These are phyloP conservation scores for Oryzias javanicus DNA, from an alignment of 2,113 vertebrate genomes.

Conservation along the genomic window DNA sequence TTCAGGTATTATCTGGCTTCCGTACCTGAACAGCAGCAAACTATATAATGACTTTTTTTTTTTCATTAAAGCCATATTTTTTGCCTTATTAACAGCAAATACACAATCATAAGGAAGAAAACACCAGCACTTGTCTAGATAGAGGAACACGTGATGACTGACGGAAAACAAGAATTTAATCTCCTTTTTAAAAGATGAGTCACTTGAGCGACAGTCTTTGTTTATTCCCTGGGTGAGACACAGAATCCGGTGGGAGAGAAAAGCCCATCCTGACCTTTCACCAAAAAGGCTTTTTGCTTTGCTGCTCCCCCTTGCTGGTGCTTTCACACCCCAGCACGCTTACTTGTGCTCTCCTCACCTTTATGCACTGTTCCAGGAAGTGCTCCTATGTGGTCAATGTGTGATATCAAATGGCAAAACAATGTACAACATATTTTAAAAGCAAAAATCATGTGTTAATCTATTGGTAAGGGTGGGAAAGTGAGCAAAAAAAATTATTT, in stretches of 20 bases:
- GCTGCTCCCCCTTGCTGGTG: conserved; percentile 10
- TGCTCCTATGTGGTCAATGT: too few relatives aligned
- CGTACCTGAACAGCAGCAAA: too few relatives aligned
- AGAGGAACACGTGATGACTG: not conserved
- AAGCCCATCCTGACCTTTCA: conserved; percentile 59
- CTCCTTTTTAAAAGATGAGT: conserved; percentile 58
- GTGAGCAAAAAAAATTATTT: too few relatives aligned
- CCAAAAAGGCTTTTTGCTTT: conserved; percentile 46
- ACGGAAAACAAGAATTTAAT: conserved; percentile 46
- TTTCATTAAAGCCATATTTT: too few relatives aligned
- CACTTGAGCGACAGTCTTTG: conserved; percentile 36
- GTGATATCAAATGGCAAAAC: too few relatives aligned
- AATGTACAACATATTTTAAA: too few relatives aligned
- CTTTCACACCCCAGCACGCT: conserved; percentile 2
- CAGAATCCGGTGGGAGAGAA: conserved; percentile 48
- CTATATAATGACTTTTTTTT: too few relatives aligned
- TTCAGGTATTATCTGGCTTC: too few relatives aligned
- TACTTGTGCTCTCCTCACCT: not conserved
- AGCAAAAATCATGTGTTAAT: too few relatives aligned
- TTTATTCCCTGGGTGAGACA: conserved; percentile 46
- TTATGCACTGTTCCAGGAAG: not conserved
- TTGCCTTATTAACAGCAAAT: not conserved
- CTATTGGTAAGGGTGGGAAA: too few relatives aligned
- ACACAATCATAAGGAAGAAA: not conserved
- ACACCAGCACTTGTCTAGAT: conserved; percentile 25